A percentile compares a stretch with the other conserved stretches of the same genome.
phyloP scores from a whole-genome alignment of 2,888 invertebrate genomes.

The Pomacea canaliculata region DNA sequence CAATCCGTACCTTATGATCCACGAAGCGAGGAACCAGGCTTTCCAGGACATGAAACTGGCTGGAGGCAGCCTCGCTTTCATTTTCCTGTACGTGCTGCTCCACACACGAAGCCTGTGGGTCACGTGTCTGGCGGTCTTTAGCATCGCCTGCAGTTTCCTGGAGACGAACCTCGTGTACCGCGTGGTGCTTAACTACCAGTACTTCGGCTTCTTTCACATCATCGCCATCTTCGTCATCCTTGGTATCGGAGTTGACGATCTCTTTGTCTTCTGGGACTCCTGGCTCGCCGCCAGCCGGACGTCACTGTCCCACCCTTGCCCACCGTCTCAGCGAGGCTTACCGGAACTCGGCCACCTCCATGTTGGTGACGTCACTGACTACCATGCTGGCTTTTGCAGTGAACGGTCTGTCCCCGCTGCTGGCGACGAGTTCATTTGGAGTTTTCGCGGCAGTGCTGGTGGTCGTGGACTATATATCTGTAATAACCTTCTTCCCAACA shows the following conservation, averaged over 20 bases:
- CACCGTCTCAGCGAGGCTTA: constrained; percentile 46
- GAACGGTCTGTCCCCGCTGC: constrained; percentile 58
- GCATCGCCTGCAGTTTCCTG: constrained; percentile 49
- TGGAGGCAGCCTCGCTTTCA: constrained; percentile 46
- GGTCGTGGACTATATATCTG: constrained; percentile 62
- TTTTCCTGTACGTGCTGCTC: constrained; percentile 46
- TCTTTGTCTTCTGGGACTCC: constrained; percentile 54
- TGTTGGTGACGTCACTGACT: constrained; percentile 64
- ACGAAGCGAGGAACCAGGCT: constrained; percentile 28
- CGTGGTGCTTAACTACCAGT: constrained; percentile 44
- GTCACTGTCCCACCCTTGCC: constrained; percentile 38
- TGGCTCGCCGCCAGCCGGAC: constrained; percentile 44
- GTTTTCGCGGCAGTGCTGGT: constrained; percentile 60
- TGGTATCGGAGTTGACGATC: constrained; percentile 51
- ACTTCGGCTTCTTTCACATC: constrained; percentile 54
- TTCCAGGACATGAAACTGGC: constrained; percentile 42
- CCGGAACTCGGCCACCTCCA: constrained; percentile 57
- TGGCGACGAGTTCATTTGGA: constrained; percentile 59
- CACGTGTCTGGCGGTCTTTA: constrained; percentile 41
- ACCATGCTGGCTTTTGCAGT: constrained; percentile 63
- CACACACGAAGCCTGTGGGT: constrained; percentile 52
- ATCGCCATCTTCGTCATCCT: constrained; percentile 52
- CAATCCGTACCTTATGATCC: constrained; percentile 32
- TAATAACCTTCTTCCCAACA: constrained; percentile 63
- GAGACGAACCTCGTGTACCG: constrained; percentile 51